These are phyloP conservation scores for Cremastinae sp. DNA, from an alignment of 2,888 invertebrate species.

Conservation along the genomic window DNA sequence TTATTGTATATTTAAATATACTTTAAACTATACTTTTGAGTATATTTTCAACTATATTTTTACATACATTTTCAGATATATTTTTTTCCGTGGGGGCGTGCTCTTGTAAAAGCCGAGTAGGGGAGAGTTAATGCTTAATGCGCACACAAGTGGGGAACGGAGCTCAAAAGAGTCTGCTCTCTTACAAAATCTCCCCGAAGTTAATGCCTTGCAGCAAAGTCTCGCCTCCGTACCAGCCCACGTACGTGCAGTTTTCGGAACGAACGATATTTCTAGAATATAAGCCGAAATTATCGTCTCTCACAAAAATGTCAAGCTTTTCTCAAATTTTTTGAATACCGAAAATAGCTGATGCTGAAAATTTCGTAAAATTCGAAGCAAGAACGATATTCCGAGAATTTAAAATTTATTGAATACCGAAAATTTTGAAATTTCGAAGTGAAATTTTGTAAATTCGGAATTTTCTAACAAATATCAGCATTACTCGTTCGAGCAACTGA, in stretches of 20 bases:
- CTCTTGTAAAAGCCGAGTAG: constrained; percentile 18
- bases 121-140: constrained; percentile 44
- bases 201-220: constrained; percentile 36
- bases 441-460: too few species aligned
- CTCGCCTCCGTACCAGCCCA: background rate
- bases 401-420: too few species aligned
- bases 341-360: too few species aligned
- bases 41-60: too few species aligned
- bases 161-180: constrained; percentile 51
- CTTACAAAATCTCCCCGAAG: constrained; percentile 39
- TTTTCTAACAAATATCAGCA: too few species aligned
- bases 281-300: background rate
- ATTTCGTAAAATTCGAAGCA: too few species aligned
- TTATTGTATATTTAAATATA: too few species aligned
- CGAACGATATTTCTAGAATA: background rate
- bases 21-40: too few species aligned
- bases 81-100: too few species aligned
- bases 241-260: background rate
- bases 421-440: background rate
- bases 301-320: background rate
- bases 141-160: constrained; percentile 12
- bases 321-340: background rate
- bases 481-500: too few species aligned
- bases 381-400: too few species aligned
- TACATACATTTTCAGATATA: too few species aligned